phyloP scores from a whole-genome alignment of 1,140 invertebrate genomes.

The Cotesia glomerata region DNA sequence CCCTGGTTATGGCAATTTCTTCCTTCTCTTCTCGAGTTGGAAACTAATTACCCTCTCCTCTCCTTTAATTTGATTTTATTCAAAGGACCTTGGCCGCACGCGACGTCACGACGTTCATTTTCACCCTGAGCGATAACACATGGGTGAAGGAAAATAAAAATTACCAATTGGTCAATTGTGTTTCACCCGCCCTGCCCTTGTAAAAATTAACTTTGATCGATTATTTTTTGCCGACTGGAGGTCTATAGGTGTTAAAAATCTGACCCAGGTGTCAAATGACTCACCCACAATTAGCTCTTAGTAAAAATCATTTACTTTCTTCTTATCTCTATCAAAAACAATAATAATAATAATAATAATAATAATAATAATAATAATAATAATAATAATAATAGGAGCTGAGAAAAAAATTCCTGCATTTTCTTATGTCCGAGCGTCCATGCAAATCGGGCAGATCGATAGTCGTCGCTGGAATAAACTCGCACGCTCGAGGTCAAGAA shows the following conservation, averaged over 20 bases:
- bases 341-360: neutral
- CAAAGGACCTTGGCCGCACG: constrained; percentile 56
- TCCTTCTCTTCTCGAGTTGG: neutral
- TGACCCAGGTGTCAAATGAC: no score
- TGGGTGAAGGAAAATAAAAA: neutral
- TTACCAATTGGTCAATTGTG: neutral
- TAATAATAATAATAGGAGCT: neutral
- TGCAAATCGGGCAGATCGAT: constrained; percentile 27
- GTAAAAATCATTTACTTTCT: no score
- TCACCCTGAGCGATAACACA: constrained; percentile 22
- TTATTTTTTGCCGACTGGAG: no score
- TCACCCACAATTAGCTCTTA: no score
- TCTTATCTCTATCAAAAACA: no score
- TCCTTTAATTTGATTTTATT: neutral
- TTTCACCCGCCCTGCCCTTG: no score
- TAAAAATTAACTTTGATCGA: no score
- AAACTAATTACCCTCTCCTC: constrained; percentile 24
- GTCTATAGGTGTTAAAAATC: no score
- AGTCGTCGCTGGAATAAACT: constrained; percentile 15
- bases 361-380: neutral
- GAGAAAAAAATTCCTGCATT: neutral
- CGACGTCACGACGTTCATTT: constrained; percentile 40
- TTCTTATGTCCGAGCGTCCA: constrained; percentile 8
- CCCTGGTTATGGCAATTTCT: no score
- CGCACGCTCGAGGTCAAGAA: constrained; percentile 53